Conservation (phyloP, 2,888 invertebrate genomes). For the Caenorhabditis auriculariae region DNA sequence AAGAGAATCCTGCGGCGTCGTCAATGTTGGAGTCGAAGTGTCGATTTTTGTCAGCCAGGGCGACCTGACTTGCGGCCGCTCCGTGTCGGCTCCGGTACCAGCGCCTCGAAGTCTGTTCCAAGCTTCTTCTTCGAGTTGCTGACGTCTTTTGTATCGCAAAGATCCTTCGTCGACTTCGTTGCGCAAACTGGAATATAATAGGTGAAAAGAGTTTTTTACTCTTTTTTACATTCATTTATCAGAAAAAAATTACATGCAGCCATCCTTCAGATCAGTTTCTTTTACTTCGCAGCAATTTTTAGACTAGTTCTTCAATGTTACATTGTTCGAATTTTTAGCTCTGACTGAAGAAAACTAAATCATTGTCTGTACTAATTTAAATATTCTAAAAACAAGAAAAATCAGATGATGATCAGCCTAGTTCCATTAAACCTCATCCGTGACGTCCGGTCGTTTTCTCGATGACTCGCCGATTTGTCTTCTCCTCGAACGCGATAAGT, state of each 20-base stretch:
- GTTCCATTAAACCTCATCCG: not conserved
- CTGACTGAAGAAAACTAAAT: conserved; percentile 1
- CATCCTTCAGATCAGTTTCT: no score
- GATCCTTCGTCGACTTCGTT: conserved; percentile 34
- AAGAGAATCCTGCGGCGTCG: no score
- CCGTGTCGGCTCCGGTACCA: no score
- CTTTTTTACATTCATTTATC: no score
- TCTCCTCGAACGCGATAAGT: conserved; percentile 32
- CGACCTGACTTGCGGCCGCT: no score
- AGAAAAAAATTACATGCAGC: no score
- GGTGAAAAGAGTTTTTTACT: no score
- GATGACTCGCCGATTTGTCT: conserved; percentile 19
- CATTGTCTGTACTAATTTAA: not conserved
- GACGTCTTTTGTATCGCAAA: conserved; percentile 51
- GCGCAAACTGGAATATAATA: not conserved
- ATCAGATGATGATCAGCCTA: not conserved
- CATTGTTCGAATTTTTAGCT: not conserved
- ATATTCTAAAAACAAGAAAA: not conserved
- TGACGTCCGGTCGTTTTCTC: conserved; percentile 17
- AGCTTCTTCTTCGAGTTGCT: conserved; percentile 56
- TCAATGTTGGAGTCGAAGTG: no score
- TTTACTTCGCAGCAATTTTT: no score
- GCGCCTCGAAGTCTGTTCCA: conserved; percentile 50
- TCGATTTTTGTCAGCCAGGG: no score
- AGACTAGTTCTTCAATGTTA: conserved; percentile 11